Percentiles rank a stretch among this genome's conserved stretches.
Evolutionary conservation across 2,888 invertebrate species (phyloP).

Genomic region (Spisula subtruncata): DNA sequence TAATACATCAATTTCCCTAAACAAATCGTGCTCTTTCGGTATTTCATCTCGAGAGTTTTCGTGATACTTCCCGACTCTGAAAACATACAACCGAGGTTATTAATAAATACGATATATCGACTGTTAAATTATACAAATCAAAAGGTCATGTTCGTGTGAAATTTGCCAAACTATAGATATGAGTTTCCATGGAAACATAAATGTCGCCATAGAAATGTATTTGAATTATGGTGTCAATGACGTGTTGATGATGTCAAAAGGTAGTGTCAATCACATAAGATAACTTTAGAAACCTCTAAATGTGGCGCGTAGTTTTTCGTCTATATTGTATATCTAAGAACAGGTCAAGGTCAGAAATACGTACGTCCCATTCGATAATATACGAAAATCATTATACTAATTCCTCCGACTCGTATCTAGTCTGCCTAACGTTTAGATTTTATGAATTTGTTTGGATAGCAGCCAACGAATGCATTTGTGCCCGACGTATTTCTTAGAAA

Average conservation of each 20-base stretch:
- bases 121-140: no score
- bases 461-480: slow-evolving; percentile 41
- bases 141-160: no score
- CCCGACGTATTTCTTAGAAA: slow-evolving; percentile 7
- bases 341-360: neutral
- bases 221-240: neutral
- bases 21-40: no score
- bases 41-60: no score
- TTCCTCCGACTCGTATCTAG: neutral
- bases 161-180: no score
- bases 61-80: no score
- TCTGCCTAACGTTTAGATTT: neutral
- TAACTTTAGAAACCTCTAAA: neutral
- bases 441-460: slow-evolving; percentile 19
- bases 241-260: neutral
- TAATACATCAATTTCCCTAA: no score
- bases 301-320: neutral
- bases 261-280: neutral
- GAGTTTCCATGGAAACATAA: neutral
- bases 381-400: neutral
- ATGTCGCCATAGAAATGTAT: neutral
- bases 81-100: no score
- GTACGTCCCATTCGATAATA: neutral
- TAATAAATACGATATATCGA: no score
- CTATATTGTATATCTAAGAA: no score